Evolutionary conservation across 1,140 invertebrate species (phyloP).

Genomic region (Sesamia nonagrioides): DNA sequence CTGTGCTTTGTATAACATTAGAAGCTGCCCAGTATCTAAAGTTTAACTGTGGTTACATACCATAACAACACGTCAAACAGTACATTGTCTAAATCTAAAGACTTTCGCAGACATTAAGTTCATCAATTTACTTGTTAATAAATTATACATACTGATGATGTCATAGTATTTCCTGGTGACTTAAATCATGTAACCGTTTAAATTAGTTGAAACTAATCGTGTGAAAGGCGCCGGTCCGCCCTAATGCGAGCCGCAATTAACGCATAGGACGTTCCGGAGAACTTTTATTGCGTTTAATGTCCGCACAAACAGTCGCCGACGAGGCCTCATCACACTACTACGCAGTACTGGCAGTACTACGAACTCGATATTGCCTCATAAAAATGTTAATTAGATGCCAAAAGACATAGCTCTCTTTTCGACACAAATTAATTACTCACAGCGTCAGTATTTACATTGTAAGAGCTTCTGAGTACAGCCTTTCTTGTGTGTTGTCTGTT

Average conservation of each 20-base stretch:
- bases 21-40: too few species aligned
- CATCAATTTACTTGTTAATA: slow-evolving; percentile 31
- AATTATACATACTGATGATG: slow-evolving; percentile 34
- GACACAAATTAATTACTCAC: slow-evolving; percentile 40
- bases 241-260: slow-evolving; percentile 69
- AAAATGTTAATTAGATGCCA: slow-evolving; percentile 62
- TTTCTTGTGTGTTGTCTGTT: slow-evolving; percentile 41
- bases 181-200: slow-evolving; percentile 54
- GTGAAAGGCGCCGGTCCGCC: slow-evolving; percentile 57
- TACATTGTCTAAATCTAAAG: neutral
- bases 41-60: too few species aligned
- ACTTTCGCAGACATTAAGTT: slow-evolving; percentile 35
- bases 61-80: neutral
- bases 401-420: slow-evolving; percentile 40
- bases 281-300: slow-evolving; percentile 71
- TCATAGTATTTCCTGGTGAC: slow-evolving; percentile 45
- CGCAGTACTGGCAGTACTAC: neutral
- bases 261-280: slow-evolving; percentile 65
- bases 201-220: slow-evolving; percentile 53
- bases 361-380: slow-evolving; percentile 53
- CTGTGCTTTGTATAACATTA: too few species aligned
- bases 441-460: slow-evolving; percentile 26
- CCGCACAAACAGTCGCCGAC: slow-evolving; percentile 51
- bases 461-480: neutral
- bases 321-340: slow-evolving; percentile 47